Percentiles rank a stretch among this genome's conserved stretches.
phyloP scores from a whole-genome alignment of 2,113 vertebrate species.

The Petrocephalus microphthalmus region DNA sequence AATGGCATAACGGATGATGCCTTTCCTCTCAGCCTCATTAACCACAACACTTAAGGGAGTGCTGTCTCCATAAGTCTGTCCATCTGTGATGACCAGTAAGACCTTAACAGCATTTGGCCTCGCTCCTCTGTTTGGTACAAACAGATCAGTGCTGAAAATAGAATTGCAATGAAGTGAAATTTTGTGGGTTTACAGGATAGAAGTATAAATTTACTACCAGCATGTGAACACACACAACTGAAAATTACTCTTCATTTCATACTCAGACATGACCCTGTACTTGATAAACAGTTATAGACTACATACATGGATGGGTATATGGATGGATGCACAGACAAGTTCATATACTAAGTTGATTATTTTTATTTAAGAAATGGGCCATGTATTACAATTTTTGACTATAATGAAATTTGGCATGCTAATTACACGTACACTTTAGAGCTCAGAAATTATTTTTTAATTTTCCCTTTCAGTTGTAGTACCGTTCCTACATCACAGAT shows the following conservation, averaged over 20 bases:
- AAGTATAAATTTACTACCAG: background rate
- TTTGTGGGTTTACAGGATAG: background rate
- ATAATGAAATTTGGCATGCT: no score
- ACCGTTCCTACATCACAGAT: no score
- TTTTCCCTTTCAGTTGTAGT: no score
- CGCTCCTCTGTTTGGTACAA: slow-evolving; percentile 38
- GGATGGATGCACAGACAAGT: no score
- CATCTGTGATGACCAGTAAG: slow-evolving; percentile 54
- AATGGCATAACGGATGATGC: slow-evolving; percentile 44
- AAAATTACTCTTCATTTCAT: background rate
- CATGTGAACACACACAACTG: background rate
- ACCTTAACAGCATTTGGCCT: slow-evolving; percentile 41
- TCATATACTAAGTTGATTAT: no score
- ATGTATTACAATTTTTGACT: no score
- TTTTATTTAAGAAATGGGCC: no score
- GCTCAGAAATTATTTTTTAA: no score
- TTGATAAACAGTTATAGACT: no score
- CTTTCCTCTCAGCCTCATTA: slow-evolving; percentile 32
- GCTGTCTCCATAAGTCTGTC: slow-evolving; percentile 36
- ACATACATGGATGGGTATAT: no score
- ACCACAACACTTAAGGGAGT: slow-evolving; percentile 23
- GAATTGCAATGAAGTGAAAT: background rate
- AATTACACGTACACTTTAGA: no score
- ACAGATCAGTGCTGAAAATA: slow-evolving; percentile 33
- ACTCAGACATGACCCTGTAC: no score